Conservation (phyloP, 2,888 invertebrate genomes). For the Hirtodrosophila duncani region DNA sequence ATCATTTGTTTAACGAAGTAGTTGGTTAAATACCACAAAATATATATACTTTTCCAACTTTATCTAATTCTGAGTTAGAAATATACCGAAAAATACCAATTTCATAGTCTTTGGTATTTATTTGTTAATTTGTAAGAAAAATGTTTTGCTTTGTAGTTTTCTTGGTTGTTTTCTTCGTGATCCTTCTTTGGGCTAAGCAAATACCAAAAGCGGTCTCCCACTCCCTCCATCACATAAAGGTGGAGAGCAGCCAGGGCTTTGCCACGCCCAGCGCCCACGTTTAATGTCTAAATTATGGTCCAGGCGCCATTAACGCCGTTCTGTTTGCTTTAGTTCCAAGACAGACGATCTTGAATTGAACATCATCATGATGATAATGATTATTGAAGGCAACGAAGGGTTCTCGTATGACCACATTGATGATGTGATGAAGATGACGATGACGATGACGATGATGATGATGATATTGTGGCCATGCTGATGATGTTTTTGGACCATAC, state of each 20-base stretch:
- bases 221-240: constrained; percentile 9
- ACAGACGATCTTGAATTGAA: constrained; percentile 20
- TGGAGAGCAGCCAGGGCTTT: too few species aligned
- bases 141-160: too few species aligned
- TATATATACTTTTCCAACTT: too few species aligned
- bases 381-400: not conserved
- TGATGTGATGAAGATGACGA: not conserved
- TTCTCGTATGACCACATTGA: too few species aligned
- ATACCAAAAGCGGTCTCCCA: constrained; percentile 15
- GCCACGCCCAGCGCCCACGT: constrained; percentile 39
- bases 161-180: constrained; percentile 17
- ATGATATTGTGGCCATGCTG: constrained; percentile 18
- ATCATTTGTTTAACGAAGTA: too few species aligned
- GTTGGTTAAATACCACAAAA: too few species aligned
- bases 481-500: too few species aligned
- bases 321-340: constrained; percentile 39
- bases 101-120: too few species aligned
- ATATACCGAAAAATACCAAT: too few species aligned
- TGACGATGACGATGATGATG: not conserved
- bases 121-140: too few species aligned
- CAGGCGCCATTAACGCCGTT: constrained; percentile 46
- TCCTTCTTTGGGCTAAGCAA: constrained; percentile 11
- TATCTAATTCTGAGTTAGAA: too few species aligned
- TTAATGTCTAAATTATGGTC: constrained; percentile 64
- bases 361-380: constrained; percentile 9